These are phyloP conservation scores for Cosmia pyralina DNA, from an alignment of 2,888 invertebrate genomes.

Conservation along the genomic window DNA sequence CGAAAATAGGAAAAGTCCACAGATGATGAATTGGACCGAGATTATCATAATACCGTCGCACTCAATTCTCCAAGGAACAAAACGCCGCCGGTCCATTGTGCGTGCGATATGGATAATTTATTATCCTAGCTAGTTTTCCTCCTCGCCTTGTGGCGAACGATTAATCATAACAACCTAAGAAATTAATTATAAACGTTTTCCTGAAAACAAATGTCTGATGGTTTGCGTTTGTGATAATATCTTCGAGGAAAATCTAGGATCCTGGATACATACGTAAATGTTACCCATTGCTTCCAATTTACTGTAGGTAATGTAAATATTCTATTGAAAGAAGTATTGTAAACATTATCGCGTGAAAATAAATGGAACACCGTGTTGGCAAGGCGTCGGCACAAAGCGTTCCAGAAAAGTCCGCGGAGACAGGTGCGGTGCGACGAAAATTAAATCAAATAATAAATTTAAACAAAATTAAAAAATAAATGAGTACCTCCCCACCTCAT, in stretches of 20 bases:
- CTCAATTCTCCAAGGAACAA: constrained; percentile 68
- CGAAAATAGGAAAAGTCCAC: constrained; percentile 59
- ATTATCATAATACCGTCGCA: constrained; percentile 66
- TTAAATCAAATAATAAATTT: too few relatives aligned
- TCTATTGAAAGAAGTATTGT: constrained; percentile 13
- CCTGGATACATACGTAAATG: constrained; percentile 11
- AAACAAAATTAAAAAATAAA: too few relatives aligned
- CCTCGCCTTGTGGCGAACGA: constrained; percentile 50
- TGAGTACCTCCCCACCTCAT: too few relatives aligned
- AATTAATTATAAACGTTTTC: constrained; percentile 67
- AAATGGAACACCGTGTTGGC: constrained; percentile 2
- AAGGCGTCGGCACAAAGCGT: constrained; percentile 3
- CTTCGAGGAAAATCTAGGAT: constrained; percentile 23
- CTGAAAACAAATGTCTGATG: constrained; percentile 47
- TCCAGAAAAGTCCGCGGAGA: background rate
- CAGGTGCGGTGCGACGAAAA: too few relatives aligned
- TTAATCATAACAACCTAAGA: constrained; percentile 68
- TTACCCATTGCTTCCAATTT: constrained; percentile 16
- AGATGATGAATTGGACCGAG: constrained; percentile 70
- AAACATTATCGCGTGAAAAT: constrained; percentile 6
- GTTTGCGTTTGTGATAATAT: constrained; percentile 28
- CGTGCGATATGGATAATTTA: constrained; percentile 67
- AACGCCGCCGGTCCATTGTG: constrained; percentile 66
- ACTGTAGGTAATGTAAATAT: constrained; percentile 31
- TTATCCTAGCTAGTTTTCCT: constrained; percentile 57